These are phyloP conservation scores for Episyrphus balteatus DNA, from an alignment of 1,140 invertebrate species.

Conservation along the genomic window DNA sequence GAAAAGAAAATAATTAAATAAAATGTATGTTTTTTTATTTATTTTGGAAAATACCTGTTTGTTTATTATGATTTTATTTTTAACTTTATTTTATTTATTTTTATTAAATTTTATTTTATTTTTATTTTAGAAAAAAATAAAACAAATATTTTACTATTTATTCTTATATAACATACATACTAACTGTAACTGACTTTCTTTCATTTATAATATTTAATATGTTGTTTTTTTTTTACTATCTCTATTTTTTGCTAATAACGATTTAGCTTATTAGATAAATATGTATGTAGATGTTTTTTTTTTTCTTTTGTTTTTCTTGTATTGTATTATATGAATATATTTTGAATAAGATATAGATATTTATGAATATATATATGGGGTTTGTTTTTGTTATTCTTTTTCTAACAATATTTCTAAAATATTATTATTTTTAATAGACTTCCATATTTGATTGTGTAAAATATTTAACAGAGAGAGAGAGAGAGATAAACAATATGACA, in stretches of 20 bases:
- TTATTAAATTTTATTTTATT: slow-evolving; percentile 18
- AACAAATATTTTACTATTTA: no score
- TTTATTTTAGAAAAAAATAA: slow-evolving; percentile 1
- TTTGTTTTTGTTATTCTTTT: slow-evolving; percentile 4
- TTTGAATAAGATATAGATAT: not conserved
- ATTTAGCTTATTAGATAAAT: not conserved
- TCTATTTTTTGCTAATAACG: no score
- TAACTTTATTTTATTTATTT: slow-evolving; percentile 34
- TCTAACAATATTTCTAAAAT: no score
- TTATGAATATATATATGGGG: not conserved
- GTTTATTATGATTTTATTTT: slow-evolving; percentile 22
- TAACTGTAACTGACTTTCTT: no score
- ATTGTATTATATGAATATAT: not conserved
- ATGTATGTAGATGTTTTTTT: slow-evolving; percentile 13
- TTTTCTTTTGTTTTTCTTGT: slow-evolving; percentile 4
- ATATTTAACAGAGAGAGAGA: no score
- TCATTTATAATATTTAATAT: no score
- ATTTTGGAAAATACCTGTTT: slow-evolving; percentile 22
- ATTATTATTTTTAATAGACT: no score
- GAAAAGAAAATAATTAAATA: no score
- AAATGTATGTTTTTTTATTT: slow-evolving; percentile 12
- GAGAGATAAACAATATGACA: no score
- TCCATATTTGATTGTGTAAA: no score
- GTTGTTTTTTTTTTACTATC: no score
- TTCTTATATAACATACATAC: no score